A percentile compares a stretch with the other conserved stretches of the same genome.
These are phyloP conservation scores for Pollachius pollachius DNA, from an alignment of 2,113 vertebrate genomes.

Conservation along the genomic window DNA sequence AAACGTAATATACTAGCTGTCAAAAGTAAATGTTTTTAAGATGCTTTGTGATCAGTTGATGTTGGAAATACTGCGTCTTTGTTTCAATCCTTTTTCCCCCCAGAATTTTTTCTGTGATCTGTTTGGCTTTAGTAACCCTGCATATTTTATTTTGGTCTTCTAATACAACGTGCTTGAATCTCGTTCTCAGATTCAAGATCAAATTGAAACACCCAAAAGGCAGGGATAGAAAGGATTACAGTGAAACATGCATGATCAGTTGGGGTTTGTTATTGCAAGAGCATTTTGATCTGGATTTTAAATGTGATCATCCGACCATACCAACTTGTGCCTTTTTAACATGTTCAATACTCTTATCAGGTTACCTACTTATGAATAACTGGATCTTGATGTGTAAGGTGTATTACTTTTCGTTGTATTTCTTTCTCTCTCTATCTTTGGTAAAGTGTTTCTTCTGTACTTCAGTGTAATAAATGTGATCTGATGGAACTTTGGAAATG, in stretches of 20 bases:
- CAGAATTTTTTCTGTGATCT: constrained; percentile 51
- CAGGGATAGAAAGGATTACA: constrained; percentile 40
- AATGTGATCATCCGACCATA: constrained; percentile 80
- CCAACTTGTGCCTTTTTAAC: constrained; percentile 91
- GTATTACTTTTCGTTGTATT: constrained; percentile 43
- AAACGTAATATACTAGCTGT: background rate
- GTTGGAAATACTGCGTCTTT: constrained; percentile 33
- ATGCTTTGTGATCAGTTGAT: constrained; percentile 30
- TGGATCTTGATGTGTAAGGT: constrained; percentile 73
- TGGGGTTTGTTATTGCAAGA: constrained; percentile 61
- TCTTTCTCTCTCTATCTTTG: constrained; percentile 52
- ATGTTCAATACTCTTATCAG: constrained; percentile 75
- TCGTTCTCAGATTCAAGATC: constrained; percentile 62
- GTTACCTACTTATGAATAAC: constrained; percentile 73
- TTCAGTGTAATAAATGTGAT: constrained; percentile 42
- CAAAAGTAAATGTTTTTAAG: constrained; percentile 29
- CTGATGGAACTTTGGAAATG: constrained; percentile 42
- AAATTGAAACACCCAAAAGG: constrained; percentile 46
- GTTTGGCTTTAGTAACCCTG: constrained; percentile 42
- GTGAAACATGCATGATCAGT: constrained; percentile 54
- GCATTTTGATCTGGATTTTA: constrained; percentile 61
- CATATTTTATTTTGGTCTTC: constrained; percentile 35
- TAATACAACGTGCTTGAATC: constrained; percentile 44
- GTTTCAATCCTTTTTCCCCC: constrained; percentile 27
- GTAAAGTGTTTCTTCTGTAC: constrained; percentile 65